A percentile compares a stretch with the other conserved stretches of the same genome.
These are phyloP conservation scores for Protonemura montana DNA, from an alignment of 2,888 invertebrate species.

Conservation along the genomic window DNA sequence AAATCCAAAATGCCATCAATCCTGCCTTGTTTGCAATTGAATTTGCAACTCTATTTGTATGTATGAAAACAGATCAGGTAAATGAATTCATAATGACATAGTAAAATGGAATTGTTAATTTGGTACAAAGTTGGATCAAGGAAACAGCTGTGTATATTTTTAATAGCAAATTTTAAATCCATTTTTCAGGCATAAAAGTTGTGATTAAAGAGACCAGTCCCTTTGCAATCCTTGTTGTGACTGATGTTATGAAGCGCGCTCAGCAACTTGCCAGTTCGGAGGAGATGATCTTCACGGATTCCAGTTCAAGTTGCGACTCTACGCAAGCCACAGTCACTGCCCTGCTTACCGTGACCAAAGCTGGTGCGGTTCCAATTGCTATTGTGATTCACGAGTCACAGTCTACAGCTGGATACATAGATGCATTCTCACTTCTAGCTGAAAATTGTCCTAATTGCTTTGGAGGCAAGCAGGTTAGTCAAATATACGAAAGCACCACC, in stretches of 20 bases:
- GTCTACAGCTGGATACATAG: neutral
- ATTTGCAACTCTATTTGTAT: too few relatives aligned
- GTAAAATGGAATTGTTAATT: neutral
- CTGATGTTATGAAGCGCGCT: neutral
- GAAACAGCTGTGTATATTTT: neutral
- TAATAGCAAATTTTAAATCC: too few relatives aligned
- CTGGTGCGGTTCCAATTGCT: neutral
- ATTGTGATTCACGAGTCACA: neutral
- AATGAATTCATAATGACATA: too few relatives aligned
- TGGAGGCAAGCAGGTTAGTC: neutral
- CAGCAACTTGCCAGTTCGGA: too few relatives aligned
- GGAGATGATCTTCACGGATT: too few relatives aligned
- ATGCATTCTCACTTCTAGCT: neutral
- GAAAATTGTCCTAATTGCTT: neutral
- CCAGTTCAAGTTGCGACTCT: conserved; percentile 19
- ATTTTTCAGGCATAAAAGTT: neutral
- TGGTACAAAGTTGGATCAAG: neutral
- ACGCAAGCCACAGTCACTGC: neutral
- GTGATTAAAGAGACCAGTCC: neutral
- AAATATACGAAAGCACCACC: too few relatives aligned
- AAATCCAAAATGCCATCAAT: too few relatives aligned
- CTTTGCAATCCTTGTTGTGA: neutral
- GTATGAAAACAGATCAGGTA: too few relatives aligned
- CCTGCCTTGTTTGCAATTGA: too few relatives aligned
- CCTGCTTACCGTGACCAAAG: neutral